Evolutionary conservation across 2,113 vertebrate genomes (phyloP), one percentile per base, ranked within the genome.

Genomic region (Aegithalos caudatus): DNA sequence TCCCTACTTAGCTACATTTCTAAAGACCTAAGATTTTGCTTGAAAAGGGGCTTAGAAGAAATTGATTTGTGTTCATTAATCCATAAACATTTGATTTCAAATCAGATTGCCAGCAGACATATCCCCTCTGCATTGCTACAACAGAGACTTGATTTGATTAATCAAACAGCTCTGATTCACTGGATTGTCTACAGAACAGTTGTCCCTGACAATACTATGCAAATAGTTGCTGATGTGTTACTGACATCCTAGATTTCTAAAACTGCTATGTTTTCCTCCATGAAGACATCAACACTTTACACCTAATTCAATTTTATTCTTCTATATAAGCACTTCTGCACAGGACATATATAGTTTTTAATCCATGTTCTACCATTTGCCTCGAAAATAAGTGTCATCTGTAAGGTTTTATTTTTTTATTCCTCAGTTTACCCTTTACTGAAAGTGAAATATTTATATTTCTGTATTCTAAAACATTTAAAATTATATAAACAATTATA

Each of bases 111-210:
- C 88, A 96, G 86, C 84, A 93, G 90, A 96, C 66, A 96, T 94
- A 95, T 96, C 96, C 93, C 96, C 93, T 97, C 96, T 94, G 83
- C 96, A 96, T 73, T 97, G 93, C 94, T 94, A 95, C 94, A 98
- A 97, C 90, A 94, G 90, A 97, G 82, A 94, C 85, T 62, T 97
- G 96, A 98, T 97, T 96, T 97, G 95, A 97, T 97, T 98, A 98
- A 97, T 97, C 97, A 96, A 96, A 97, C 70, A 91, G 78, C 88
- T 96, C 90, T 95, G 95, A 97, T 97, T 97, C 89, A 81, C 57
- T 95, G n/a, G 82, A 97, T 95, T 98, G 91, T 97, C 88, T 94
- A 64, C 86, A 92, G 79, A 97, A 96, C 81, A 84, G 73, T 17
- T 95, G 72, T 88, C 82, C 87, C 82, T 91, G 71, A 96, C 84